Evolutionary conservation across 2,888 invertebrate genomes (phyloP), one percentile per base, ranked within the genome.

Genomic region (Alitta virens): DNA sequence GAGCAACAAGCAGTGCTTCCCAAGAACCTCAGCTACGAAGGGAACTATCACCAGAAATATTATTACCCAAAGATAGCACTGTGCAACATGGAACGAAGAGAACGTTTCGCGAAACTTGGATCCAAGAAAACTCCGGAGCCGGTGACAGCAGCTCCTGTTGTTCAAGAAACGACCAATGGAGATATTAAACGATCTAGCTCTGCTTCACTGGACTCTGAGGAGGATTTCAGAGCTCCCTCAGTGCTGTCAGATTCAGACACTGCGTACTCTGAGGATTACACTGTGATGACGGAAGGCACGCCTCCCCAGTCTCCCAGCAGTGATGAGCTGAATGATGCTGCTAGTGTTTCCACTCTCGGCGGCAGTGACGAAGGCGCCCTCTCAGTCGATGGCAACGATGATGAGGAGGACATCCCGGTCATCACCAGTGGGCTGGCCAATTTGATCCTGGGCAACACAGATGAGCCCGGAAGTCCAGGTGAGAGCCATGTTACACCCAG

Each of bases 201-300:
- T 49, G 52, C n/a, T 7, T 18, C 21, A 5, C 16, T 24, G 25
- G 23, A n/a, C 25, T 16, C 21, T n/a, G 24, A 26, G 16, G 23
- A 25, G 16, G 23, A 52, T 7, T 16, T 14, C 52, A 52, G 25
- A 3, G 16, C 7, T 12, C 14, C 23, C 5, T 52, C 25, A 24
- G 9, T 49, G 50, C 16, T 33, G n/a, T 26, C 26, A 2, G 54
- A 54, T 27, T 27, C 33, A 14, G 61, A 18, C 25, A 54, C 56
- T 7, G 50, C 33, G 21, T 54, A 49, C 49, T 61, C 61, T 9
- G 56, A 61, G n/a, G 60, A 60, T 26, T 60, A 60, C 55, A 60
- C 54, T 9, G 18, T 9, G 9, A 60, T 60, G 60, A 60, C 60
- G 2, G 61, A 49, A 18, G 49, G 12, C 21, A 33, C 21, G 16